Base-by-base conservation (phyloP, 2,113 vertebrate species). In the Myiozetetes cayanensis region DNA sequence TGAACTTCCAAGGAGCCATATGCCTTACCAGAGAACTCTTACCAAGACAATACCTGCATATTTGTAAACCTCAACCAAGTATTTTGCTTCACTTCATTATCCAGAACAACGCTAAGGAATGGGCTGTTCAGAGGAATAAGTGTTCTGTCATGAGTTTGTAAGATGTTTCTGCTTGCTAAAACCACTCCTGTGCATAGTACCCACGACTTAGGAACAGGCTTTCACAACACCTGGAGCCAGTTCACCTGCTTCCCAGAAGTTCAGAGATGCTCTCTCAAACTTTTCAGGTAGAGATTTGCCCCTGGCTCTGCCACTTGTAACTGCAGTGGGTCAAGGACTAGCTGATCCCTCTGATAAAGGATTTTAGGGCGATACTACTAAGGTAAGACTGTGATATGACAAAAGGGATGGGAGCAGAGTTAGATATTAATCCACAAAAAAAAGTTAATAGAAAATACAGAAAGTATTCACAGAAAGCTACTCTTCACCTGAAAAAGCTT, bases 351-450 rank as follows among this genome's bases (percentile, higher is more conserved):
- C 49, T 37, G 28, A 65, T 15, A 73, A 58, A 76, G 28, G 28
- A 50, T 50, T 70, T 37, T 2, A 75, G 12, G 27, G 31, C 14
- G 87, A 65, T 6, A 55, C 8, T 41, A 52, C 8, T 0, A 0
- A 53, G 37, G 53, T 22, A 44, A 93, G 58, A 58, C 27, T 44
- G 20, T 1, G 6, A 2, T n/a, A 59, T 71, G 14, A 76, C 27
- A 89, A 72, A 81, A 73, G 13, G 13, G 10, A 90, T 53, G 31
- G 25, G n/a, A 93, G 49, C 24, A 80, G 30, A 78, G 8, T 33
- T 74, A 79, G 58, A 28, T 70, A 53, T 27, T 88, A 76, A 85
- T 19, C 15, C 55, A 70, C 41, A 35, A 49, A 90, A 83, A 37
- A 13, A 53, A 85, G 73, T 56, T 25, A n/a, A 89, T 12, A 84